Evolutionary conservation across 2,113 vertebrate genomes (phyloP).

Genomic region (Chaetorhynchus papuensis): DNA sequence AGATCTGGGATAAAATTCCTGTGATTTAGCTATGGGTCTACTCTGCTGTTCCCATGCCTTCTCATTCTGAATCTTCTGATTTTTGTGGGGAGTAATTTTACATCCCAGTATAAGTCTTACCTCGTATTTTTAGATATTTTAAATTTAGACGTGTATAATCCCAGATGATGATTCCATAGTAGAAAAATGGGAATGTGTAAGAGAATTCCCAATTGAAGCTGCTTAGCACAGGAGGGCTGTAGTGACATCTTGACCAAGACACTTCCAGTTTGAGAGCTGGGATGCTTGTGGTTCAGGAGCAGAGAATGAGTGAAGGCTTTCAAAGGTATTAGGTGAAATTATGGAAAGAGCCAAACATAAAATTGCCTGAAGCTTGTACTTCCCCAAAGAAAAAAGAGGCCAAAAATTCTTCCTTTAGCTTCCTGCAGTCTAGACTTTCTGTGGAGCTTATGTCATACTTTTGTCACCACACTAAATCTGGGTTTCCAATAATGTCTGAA

Average conservation of each 20-base stretch:
- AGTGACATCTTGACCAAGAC: background rate
- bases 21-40: background rate
- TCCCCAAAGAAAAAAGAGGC: background rate
- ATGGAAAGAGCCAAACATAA: background rate
- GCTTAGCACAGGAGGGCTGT: background rate
- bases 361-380: background rate
- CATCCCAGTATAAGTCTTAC: background rate
- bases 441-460: background rate
- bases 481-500: background rate
- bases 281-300: background rate
- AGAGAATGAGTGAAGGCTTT: background rate
- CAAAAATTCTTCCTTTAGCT: background rate
- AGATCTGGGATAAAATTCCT: background rate
- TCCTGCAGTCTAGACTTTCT: background rate
- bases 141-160: background rate
- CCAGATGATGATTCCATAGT: background rate
- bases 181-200: background rate
- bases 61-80: background rate
- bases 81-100: background rate
- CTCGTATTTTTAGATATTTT: background rate
- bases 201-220: background rate
- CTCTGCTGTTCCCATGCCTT: background rate
- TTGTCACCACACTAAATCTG: background rate
- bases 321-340: background rate
- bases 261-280: background rate